Conservation (phyloP, 2,797 vertebrate genomes). For the Chloroceryle amazona region DNA sequence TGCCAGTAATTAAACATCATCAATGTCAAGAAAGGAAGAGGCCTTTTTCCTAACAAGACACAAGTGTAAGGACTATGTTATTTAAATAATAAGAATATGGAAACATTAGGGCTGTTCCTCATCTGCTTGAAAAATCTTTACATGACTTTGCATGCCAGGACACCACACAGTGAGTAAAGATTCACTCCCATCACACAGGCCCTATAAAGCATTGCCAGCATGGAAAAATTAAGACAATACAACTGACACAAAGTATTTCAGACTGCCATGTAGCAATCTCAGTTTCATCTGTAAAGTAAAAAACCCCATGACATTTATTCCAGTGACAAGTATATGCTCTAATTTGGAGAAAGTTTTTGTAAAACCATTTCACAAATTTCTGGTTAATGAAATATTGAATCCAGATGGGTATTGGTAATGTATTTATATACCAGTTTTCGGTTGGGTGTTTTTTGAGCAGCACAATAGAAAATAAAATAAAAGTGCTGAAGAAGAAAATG, state of each 20-base stretch:
- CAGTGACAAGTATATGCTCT: not conserved
- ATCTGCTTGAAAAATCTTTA: not conserved
- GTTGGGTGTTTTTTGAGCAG: not conserved
- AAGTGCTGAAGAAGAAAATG: not conserved
- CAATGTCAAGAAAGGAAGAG: not conserved
- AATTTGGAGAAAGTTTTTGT: not conserved
- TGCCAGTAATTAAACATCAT: not conserved
- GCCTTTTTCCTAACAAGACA: not conserved
- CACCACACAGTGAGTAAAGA: not conserved
- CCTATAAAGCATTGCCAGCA: not conserved
- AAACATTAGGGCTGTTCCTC: not conserved
- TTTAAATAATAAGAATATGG: not conserved
- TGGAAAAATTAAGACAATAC: not conserved
- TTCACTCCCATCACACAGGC: not conserved
- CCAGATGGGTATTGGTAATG: not conserved
- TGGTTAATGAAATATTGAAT: slow-evolving; percentile 37
- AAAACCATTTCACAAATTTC: not conserved
- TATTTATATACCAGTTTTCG: not conserved
- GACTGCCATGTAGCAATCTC: not conserved
- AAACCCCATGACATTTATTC: not conserved
- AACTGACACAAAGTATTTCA: not conserved
- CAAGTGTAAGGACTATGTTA: not conserved
- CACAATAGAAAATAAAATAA: not conserved
- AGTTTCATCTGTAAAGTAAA: not conserved
- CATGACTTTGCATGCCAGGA: not conserved